Evolutionary conservation across 1,140 invertebrate genomes (phyloP).

Genomic region (Aporrectodea caliginosa): DNA sequence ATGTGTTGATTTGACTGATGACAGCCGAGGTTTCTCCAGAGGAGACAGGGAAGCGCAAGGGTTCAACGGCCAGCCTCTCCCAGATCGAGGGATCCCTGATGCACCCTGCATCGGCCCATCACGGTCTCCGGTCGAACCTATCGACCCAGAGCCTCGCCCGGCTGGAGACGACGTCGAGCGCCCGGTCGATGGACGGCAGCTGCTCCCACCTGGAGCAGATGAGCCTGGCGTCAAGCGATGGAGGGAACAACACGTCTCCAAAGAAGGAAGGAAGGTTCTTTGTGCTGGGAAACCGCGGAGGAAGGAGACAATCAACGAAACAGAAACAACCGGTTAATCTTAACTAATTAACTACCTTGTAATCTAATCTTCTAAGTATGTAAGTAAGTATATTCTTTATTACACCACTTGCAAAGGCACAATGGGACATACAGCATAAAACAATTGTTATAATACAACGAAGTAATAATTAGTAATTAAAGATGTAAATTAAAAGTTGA

Average conservation of each 20-base stretch:
- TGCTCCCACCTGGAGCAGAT: background rate
- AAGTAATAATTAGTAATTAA: no score
- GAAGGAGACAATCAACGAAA: background rate
- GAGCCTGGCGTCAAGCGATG: background rate
- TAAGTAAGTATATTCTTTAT: no score
- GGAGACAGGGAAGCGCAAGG: conserved; percentile 30
- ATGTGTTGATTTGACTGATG: no score
- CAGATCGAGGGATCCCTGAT: conserved; percentile 38
- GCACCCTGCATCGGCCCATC: background rate
- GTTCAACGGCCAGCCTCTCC: conserved; percentile 50
- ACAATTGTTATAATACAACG: no score
- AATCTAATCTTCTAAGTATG: no score
- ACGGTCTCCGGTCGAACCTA: background rate
- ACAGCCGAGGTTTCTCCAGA: background rate
- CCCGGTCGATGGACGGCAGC: background rate
- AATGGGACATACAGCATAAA: no score
- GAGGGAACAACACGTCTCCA: background rate
- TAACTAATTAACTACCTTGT: no score
- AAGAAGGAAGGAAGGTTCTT: background rate
- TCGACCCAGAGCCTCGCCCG: conserved; percentile 14
- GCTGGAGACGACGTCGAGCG: background rate
- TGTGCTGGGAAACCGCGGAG: background rate
- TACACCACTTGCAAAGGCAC: no score
- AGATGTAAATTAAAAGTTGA: no score
- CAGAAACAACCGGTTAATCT: background rate